Evolutionary conservation across 2,888 invertebrate genomes (phyloP).

Genomic region (Phaonia tiefii): DNA sequence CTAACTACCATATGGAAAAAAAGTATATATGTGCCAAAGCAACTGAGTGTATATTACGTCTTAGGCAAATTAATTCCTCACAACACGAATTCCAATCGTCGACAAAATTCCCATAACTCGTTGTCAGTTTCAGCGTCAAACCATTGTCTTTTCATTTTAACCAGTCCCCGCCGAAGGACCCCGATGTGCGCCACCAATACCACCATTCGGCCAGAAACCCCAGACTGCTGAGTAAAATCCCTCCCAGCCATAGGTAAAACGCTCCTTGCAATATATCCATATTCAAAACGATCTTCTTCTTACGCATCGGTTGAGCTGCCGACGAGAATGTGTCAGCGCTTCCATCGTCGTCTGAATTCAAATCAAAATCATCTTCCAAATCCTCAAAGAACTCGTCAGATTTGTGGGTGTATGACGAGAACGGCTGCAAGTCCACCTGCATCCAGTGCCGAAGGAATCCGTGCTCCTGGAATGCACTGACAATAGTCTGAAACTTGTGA

Average conservation of each 20-base stretch:
- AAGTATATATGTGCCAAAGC: too few relatives aligned
- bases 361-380: slow-evolving; percentile 60
- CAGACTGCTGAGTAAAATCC: slow-evolving; percentile 70
- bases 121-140: too few relatives aligned
- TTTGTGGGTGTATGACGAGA: slow-evolving; percentile 63
- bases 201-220: slow-evolving; percentile 69
- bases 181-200: slow-evolving; percentile 29
- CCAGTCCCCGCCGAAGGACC: background rate
- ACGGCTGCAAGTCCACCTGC: slow-evolving; percentile 63
- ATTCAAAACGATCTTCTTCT: slow-evolving; percentile 72
- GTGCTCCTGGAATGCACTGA: slow-evolving; percentile 72
- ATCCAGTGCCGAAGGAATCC: slow-evolving; percentile 77
- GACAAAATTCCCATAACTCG: too few relatives aligned
- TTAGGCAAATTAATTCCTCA: too few relatives aligned
- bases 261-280: slow-evolving; percentile 76
- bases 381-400: slow-evolving; percentile 65
- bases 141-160: too few relatives aligned
- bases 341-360: slow-evolving; percentile 52
- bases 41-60: too few relatives aligned
- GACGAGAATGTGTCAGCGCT: background rate
- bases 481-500: slow-evolving; percentile 72
- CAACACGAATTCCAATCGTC: too few relatives aligned
- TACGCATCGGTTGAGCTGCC: slow-evolving; percentile 45
- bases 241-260: slow-evolving; percentile 76
- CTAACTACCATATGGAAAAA: too few relatives aligned